Base-by-base conservation (phyloP, 2,797 vertebrate genomes). In the Rhinogobio ventralis region DNA sequence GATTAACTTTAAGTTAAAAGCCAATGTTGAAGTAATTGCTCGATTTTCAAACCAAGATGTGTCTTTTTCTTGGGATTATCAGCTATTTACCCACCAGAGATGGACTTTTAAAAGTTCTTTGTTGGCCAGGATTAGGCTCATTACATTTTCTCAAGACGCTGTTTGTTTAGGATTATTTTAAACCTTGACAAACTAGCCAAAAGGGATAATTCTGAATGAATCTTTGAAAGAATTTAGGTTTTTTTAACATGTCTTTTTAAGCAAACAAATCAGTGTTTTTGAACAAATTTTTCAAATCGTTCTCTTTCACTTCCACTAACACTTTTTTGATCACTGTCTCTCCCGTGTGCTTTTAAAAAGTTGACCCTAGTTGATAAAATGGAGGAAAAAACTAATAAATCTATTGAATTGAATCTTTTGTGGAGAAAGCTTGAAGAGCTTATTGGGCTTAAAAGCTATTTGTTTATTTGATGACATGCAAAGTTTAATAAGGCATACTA, bases 31-130 rank as follows among this genome's bases (percentile, higher is more conserved):
- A 57, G 4, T 45, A 72, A 64, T 74, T 74, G 55, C 42, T 73
- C 0, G 7, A 68, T 39, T 68, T 53, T 46, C 55, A 39, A 57
- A 60, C 28, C 7, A 17, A 49, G 53, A 17, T 57, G 42, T 42
- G 51, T 36, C 8, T 36, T 81, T 69, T 81, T 57, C n/a, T 25
- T 46, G 51, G n/a, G 51, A 72, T 82, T 64, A 82, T n/a, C 45
- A 74, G 42, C 23, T 83, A 53, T 69, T 69, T 68, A n/a, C 20
- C 7, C 11, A 33, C 13, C 19, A 8, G 14, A n/a, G 36, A 60
- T 69, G 57, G 79, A 72, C 5, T 81, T 39, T 72, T 4, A 42
- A 69, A 79, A 0, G 19, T 30, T 68, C 49, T 45, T 55, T 30
- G 36, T 83, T 3, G 46, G 11, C n/a, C 11, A 28, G 62, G 82